phyloP scores from a whole-genome alignment of 1,140 invertebrate species.

The Drosophila rufa region DNA sequence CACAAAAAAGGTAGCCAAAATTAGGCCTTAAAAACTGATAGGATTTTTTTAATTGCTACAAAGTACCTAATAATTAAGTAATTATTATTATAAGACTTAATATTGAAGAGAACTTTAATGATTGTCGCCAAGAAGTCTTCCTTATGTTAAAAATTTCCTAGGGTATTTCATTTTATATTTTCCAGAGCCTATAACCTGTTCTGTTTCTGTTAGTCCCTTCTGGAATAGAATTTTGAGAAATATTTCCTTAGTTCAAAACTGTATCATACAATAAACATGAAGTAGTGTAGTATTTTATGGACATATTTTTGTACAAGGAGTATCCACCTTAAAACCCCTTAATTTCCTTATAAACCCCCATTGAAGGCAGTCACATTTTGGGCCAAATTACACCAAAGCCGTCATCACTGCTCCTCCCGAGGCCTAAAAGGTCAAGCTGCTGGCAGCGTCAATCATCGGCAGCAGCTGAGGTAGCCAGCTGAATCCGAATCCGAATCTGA shows the following conservation, averaged over 20 bases:
- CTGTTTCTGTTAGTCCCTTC: rapidly evolving
- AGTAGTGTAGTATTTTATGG: no score
- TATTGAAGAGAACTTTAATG: not conserved
- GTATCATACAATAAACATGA: no score
- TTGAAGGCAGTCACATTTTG: not conserved
- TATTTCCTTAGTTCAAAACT: not conserved
- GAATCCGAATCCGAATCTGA: conserved; percentile 23
- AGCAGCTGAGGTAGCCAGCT: conserved; percentile 35
- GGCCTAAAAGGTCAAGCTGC: conserved; percentile 70
- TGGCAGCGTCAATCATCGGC: conserved; percentile 34
- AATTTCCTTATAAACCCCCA: not conserved
- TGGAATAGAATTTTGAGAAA: not conserved
- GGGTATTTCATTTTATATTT: not conserved
- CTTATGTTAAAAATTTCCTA: not conserved
- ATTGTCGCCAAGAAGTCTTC: not conserved
- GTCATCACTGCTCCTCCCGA: conserved; percentile 30
- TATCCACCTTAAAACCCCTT: no score
- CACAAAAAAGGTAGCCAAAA: not conserved
- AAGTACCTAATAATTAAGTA: not conserved
- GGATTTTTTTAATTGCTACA: not conserved
- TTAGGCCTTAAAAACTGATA: not conserved
- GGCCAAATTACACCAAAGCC: conserved; percentile 31
- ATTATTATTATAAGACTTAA: not conserved
- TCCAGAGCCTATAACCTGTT: not conserved
- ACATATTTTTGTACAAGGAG: not conserved